These are phyloP conservation scores for Himantopus leucocephalus DNA, from an alignment of 2,113 vertebrate species.

Conservation along the genomic window DNA sequence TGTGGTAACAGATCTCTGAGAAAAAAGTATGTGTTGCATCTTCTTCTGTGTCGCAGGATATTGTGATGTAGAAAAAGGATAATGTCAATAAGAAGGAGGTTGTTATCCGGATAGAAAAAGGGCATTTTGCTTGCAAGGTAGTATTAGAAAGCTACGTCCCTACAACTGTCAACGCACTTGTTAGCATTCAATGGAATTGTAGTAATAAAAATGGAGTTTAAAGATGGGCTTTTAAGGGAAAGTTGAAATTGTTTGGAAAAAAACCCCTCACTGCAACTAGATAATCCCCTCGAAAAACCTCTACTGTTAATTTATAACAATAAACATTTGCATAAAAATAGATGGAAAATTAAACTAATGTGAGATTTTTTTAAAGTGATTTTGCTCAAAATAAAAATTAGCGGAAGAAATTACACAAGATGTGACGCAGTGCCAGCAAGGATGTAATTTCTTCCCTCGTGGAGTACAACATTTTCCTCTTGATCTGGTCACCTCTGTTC, in stretches of 20 bases:
- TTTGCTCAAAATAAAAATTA: not conserved
- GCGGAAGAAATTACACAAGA: not conserved
- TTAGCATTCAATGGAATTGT: not conserved
- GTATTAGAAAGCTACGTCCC: not conserved
- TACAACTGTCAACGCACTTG: not conserved
- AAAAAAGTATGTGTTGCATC: not conserved
- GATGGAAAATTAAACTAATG: not conserved
- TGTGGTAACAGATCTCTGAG: conserved; percentile 10
- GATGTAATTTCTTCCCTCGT: not conserved
- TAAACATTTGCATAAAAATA: not conserved
- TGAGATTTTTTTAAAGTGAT: not conserved
- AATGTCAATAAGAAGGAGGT: not conserved
- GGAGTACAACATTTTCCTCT: not conserved
- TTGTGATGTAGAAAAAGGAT: not conserved
- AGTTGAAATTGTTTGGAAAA: not conserved
- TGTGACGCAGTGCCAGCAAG: not conserved
- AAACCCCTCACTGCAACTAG: not conserved
- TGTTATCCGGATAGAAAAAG: conserved; percentile 1
- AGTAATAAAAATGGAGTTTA: not conserved
- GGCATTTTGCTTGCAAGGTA: not conserved
- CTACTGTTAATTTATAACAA: not conserved
- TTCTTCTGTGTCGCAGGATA: not conserved
- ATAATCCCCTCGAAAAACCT: not conserved
- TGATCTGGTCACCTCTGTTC: not conserved
- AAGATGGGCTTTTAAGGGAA: not conserved